Evolutionary conservation across 2,797 vertebrate species (phyloP).

Genomic region (Heliangelus exortis): DNA sequence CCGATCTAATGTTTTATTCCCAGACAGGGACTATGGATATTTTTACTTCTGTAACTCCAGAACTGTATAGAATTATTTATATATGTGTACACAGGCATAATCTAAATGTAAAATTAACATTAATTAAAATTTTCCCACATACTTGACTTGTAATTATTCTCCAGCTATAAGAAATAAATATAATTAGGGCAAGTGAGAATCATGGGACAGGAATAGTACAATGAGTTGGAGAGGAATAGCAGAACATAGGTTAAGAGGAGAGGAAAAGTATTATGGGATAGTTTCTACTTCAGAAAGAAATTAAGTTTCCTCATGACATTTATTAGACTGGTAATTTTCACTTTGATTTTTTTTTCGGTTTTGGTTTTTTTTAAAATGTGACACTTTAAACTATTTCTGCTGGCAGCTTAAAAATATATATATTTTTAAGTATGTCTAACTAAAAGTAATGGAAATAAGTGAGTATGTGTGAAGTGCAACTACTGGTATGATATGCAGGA

Average conservation of each 20-base stretch:
- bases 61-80: slow-evolving; percentile 18
- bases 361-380: not conserved
- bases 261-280: not conserved
- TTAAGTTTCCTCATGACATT: not conserved
- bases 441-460: not conserved
- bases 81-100: not conserved
- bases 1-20: not conserved
- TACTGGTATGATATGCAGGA: slow-evolving; percentile 40
- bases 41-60: not conserved
- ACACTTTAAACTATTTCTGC: not conserved
- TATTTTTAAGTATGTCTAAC: not conserved
- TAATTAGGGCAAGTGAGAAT: slow-evolving; percentile 54
- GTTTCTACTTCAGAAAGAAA: not conserved
- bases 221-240: not conserved
- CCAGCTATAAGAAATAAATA: slow-evolving; percentile 46
- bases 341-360: not conserved
- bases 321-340: not conserved
- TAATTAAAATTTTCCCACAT: slow-evolving; percentile 55
- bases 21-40: not conserved
- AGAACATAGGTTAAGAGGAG: not conserved
- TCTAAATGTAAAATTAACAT: slow-evolving; percentile 52
- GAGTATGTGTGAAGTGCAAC: slow-evolving; percentile 22
- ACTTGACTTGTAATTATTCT: slow-evolving; percentile 57
- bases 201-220: not conserved
- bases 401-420: not conserved